Conservation (phyloP, 2,797 vertebrate genomes). For the Oryzias sinensis region DNA sequence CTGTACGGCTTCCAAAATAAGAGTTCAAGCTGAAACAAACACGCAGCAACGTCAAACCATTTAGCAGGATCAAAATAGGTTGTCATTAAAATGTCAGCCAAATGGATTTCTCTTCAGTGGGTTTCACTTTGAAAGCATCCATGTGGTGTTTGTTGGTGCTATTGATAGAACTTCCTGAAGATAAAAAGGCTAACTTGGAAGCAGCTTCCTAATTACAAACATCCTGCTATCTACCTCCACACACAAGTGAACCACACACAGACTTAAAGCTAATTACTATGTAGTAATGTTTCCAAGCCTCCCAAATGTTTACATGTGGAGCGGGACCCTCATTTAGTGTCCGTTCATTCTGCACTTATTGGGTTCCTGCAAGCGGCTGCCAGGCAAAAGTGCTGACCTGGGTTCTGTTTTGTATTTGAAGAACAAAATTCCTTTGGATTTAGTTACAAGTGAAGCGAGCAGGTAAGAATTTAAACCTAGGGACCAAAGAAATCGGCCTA, state of each 20-base stretch:
- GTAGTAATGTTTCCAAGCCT: conserved; percentile 53
- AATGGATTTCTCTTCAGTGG: conserved; percentile 6
- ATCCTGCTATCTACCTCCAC: conserved; percentile 51
- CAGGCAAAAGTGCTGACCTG: conserved; percentile 37
- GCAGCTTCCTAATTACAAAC: conserved; percentile 44
- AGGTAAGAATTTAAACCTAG: conserved; percentile 24
- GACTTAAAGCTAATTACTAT: conserved; percentile 60
- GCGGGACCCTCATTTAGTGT: conserved; percentile 39
- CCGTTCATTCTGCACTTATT: conserved; percentile 71
- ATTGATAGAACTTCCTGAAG: conserved; percentile 49
- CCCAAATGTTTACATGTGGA: conserved; percentile 66
- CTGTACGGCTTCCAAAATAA: conserved; percentile 34
- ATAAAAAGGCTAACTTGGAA: conserved; percentile 43
- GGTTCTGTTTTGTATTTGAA: conserved; percentile 39
- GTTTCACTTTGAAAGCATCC: conserved; percentile 9
- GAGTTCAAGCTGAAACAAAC: conserved; percentile 22
- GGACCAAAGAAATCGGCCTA: too few species aligned
- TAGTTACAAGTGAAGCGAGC: conserved; percentile 14
- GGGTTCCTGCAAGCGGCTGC: conserved; percentile 33
- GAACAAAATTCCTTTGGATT: conserved; percentile 13
- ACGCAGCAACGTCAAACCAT: conserved; percentile 15
- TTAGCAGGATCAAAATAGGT: conserved; percentile 16
- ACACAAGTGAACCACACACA: conserved; percentile 65
- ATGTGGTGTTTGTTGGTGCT: conserved; percentile 33
- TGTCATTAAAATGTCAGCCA: conserved; percentile 20